Conservation (phyloP, 2,797 vertebrate species). For the Hirundo rustica region DNA sequence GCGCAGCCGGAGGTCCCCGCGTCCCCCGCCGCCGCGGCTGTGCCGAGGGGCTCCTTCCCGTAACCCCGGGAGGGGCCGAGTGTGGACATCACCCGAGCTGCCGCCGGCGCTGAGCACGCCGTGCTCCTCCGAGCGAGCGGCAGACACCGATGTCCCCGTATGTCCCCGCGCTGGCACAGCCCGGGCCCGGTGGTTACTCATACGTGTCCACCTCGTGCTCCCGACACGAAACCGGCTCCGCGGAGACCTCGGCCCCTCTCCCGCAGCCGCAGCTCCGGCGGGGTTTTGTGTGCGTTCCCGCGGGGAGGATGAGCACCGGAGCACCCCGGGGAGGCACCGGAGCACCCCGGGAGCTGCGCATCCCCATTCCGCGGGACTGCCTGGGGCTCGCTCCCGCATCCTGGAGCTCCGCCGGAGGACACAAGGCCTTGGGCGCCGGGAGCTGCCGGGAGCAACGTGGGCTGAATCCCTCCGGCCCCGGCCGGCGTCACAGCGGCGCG, state of each 20-base stretch:
- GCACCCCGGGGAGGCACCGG: neutral
- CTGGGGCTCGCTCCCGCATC: neutral
- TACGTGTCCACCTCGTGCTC: neutral
- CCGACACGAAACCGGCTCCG: neutral
- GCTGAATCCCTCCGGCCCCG: constrained; percentile 26
- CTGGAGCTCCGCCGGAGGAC: neutral
- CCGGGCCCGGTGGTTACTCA: neutral
- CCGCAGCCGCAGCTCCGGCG: neutral
- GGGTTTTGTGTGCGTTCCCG: neutral
- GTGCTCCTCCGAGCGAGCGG: neutral
- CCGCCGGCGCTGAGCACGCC: neutral
- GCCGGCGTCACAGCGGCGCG: neutral
- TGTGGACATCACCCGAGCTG: neutral
- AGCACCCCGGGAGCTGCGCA: neutral
- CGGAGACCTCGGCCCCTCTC: neutral
- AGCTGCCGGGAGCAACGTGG: constrained; percentile 43
- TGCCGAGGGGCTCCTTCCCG: neutral
- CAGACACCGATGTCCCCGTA: neutral
- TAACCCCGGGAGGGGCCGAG: neutral
- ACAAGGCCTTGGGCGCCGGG: constrained; percentile 15
- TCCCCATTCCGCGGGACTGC: neutral
- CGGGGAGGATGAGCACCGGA: neutral
- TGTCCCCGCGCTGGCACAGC: neutral
- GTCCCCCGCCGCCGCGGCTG: fast-evolving
- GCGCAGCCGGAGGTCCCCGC: neutral